Evolutionary conservation across 2,113 vertebrate genomes (phyloP), one percentile per base, ranked within the genome.

Genomic region (Fregata magnificens): DNA sequence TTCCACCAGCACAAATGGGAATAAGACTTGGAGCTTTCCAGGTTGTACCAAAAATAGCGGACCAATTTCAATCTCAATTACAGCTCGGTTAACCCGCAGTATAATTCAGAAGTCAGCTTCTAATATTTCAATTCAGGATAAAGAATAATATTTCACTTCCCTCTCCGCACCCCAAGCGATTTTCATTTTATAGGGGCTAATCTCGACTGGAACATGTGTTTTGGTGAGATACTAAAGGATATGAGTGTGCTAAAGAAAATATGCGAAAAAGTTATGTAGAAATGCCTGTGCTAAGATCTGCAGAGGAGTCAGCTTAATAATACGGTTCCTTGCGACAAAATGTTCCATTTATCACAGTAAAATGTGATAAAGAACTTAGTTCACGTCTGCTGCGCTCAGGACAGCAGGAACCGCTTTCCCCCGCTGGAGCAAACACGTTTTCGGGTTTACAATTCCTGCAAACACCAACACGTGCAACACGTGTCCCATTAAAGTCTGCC

Each of bases 41-140:
- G 58, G 91, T 89, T 66, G 58, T 29, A 82, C 93, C 86, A 70
- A 94, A 95, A 92, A 96, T 74, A 90, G 66, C 2, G 9, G 63
- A 45, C 53, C 82, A 95, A 95, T 93, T 96, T 95, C 85, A 77
- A 58, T 87, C 94, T 70, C 91, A 86, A 82, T 95, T 94, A 91
- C 3, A 77, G 78, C 78, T 76, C 3, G 1, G 70, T 61, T 69
- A 91, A 62, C 85, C 69, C 12, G 0, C 56, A 91, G 96, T 36
- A 82, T 83, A 95, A 92, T 95, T 96, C 96, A 93, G 95, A 77
- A 96, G 89, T 85, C 94, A 73, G 84, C 93, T 89, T 93, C 89
- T 95, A 94, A 53, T 47, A 55, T 95, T 97, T 95, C 94, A 87
- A 24, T 82, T 81, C 80, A 91, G 79, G 80, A 73, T 92, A 56